Evolutionary conservation across 1,140 invertebrate genomes (phyloP).

Genomic region (Pseudomyrmex sp.): DNA sequence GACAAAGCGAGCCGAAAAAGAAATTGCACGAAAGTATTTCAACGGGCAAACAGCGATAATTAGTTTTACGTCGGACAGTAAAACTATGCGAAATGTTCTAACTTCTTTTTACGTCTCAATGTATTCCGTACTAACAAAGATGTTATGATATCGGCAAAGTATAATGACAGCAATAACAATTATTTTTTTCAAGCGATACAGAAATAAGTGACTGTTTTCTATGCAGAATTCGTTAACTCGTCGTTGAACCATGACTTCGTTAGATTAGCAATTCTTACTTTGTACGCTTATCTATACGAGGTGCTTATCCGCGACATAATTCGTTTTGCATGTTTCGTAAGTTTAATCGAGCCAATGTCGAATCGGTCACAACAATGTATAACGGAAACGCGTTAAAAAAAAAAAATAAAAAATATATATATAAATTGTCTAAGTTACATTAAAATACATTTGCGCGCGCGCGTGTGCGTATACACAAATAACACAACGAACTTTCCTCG

Average conservation of each 20-base stretch:
- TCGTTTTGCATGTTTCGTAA: constrained; percentile 37
- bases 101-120: too few relatives aligned
- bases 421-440: too few relatives aligned
- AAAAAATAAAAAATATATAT: not conserved
- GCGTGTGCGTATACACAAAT: too few relatives aligned
- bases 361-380: not conserved
- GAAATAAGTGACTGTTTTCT: not conserved
- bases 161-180: constrained; percentile 1
- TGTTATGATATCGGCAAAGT: too few relatives aligned
- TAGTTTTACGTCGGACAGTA: too few relatives aligned
- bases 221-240: constrained; percentile 25
- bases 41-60: not conserved
- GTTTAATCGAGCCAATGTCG: constrained; percentile 1
- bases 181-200: not conserved
- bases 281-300: constrained; percentile 23
- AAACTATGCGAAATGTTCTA: too few relatives aligned
- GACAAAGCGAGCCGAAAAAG: constrained; percentile 26
- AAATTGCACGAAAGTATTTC: constrained; percentile 8
- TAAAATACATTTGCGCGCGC: too few relatives aligned
- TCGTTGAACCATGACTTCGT: constrained; percentile 8
- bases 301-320: constrained; percentile 21
- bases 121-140: too few relatives aligned
- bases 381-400: not conserved
- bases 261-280: constrained; percentile 52
- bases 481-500: too few relatives aligned